Evolutionary conservation across 2,888 invertebrate species (phyloP), one percentile per base, ranked within the genome.

Genomic region (Cetonia aurata): DNA sequence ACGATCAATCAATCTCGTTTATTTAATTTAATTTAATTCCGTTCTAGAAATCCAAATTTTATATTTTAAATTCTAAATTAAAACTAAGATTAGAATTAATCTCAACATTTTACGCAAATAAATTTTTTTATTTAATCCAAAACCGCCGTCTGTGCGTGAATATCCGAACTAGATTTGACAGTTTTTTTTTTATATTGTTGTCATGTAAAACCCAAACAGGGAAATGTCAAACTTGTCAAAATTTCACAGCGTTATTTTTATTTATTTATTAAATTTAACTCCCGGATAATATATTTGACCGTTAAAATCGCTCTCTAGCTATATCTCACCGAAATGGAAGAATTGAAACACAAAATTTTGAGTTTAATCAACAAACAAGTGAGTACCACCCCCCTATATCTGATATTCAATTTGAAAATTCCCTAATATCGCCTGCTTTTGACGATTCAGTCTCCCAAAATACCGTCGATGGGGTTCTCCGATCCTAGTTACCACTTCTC

Each of bases 381-480:
- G 67, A 48, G 65, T 65, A n/a, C 10, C 33, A 44, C 17, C 37
- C 17, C 48, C 48, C 48, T 31, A 25, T 57, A 15, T 66, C 0
- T 66, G n/a, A 33, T 17, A 17, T 2, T 2, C 1, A 52, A 42
- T 44, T 44, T 12, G 25, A 46, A 31, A 19, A 31, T 10, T 33
- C 13, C 15, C 6, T 17, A 15, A 37, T 37, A 46, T 8, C 1
- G 17, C 33, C 10, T 15, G 13, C 44, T 59, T 8, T 31, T 19
- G n/a, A 48, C 66, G 50, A 80, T 80, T 71, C 71, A 85, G 84
- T 79, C 80, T 25, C 80, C 84, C 9, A 85, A 85, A 80, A 85
- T 85, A 46, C 85, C 85, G n/a, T 84, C 84, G 2, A 85, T 85
- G 85, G 85, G 85, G 3, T 85, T 85, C 75, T 83, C 84, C 25